These are phyloP conservation scores for Pseudeuparius sepicola DNA, from an alignment of 2,888 invertebrate genomes.

Conservation along the genomic window DNA sequence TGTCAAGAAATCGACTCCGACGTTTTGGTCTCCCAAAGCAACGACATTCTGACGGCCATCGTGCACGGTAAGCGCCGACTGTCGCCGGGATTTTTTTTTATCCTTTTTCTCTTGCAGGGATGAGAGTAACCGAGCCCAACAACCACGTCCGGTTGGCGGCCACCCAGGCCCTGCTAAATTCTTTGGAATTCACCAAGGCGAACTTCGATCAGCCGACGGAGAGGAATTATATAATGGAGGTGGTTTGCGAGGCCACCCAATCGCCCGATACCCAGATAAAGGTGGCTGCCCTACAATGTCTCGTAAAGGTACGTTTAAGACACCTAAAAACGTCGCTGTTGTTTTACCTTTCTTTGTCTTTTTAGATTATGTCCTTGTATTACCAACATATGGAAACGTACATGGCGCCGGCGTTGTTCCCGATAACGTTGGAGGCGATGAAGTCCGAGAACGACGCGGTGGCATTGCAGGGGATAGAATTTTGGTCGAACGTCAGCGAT, in stretches of 20 bases:
- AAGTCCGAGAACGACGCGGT: conserved; percentile 94
- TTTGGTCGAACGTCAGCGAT: conserved; percentile 99
- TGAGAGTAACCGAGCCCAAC: conserved; percentile 89
- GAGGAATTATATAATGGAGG: conserved; percentile 97
- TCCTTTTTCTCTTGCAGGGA: too few relatives aligned
- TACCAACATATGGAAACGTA: conserved; percentile 99
- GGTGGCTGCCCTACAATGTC: conserved; percentile 91
- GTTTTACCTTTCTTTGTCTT: too few relatives aligned
- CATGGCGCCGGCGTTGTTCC: conserved; percentile 96
- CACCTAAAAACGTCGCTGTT: too few relatives aligned
- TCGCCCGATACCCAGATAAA: conserved; percentile 77
- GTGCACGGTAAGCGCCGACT: conserved; percentile 59
- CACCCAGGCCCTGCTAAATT: conserved; percentile 92
- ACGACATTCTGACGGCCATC: conserved; percentile 96
- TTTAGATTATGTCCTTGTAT: conserved; percentile 94
- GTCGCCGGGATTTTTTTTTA: conserved; percentile 4
- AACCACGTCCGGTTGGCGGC: conserved; percentile 93
- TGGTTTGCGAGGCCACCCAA: conserved; percentile 97
- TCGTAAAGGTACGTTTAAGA: too few relatives aligned
- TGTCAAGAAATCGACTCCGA: conserved; percentile 97
- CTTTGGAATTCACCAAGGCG: conserved; percentile 94
- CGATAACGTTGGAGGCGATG: conserved; percentile 98
- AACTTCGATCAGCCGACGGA: conserved; percentile 98
- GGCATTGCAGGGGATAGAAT: conserved; percentile 96
- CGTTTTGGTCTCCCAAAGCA: conserved; percentile 83